Base-by-base conservation (phyloP, 2,113 vertebrate species). In the Cyprinus carpio region DNA sequence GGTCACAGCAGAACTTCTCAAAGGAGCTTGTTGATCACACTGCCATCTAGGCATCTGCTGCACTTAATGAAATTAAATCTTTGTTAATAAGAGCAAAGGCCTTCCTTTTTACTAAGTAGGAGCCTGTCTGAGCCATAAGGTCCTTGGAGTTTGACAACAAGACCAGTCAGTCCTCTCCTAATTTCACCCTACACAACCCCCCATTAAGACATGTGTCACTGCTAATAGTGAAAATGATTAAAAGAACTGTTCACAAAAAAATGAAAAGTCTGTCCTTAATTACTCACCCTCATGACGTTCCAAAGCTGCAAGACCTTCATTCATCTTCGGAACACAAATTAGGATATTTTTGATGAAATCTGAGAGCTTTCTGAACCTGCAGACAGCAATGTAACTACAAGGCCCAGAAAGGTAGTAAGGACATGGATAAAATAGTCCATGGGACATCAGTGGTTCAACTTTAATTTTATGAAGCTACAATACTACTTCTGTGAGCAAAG, bases 1-100 rank as follows among this genome's bases (percentile, higher is more conserved):
- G 18, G 62, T 15, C 64, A n/a, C 12, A 34, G 65, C 81, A 56
- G 49, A 82, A 56, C 29, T 51, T 82, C 11, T 72, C 49, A 72
- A 56, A 58, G 62, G 20, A 54, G 27, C 49, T 72, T 34, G 29
- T 40, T 83, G 81, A 8, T 69, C 49, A 34, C 25, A 54, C 29
- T 72, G 49, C 64, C 3, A 71, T 83, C 20, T 23, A 83, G 18
- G 64, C 62, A 82, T 71, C 67, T 58, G 31, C 67, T 58, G 65
- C 67, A 72, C 81, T 83, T 83, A 83, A 83, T 83, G 49, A 72
- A 83, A 72, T 83, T 58, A 83, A 82, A 83, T 71, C 62, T 69
- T 81, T 65, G 78, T 69, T 81, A 81, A 67, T 81, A 81, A 81
- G 79, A 51, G 62, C 16, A 81, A 81, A 81, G 62, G 27, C 62